phyloP scores from a whole-genome alignment of 2,113 vertebrate species.

The Anoplopoma fimbria region DNA sequence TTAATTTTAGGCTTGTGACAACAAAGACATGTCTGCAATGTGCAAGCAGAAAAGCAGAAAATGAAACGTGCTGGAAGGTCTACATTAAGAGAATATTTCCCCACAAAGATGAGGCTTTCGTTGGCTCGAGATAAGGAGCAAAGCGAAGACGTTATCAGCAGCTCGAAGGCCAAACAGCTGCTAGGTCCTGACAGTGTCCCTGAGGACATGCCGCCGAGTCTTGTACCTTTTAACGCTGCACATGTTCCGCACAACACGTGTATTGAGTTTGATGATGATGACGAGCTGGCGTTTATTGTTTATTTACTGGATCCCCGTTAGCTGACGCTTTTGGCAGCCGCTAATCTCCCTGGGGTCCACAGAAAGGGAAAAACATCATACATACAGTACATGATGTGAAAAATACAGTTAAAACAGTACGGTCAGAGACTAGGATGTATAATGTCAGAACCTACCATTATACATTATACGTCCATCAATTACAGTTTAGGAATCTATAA shows the following conservation, averaged over 20 bases:
- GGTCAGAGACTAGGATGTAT: too few relatives aligned
- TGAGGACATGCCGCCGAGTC: conserved; percentile 17
- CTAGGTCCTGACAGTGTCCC: conserved; percentile 70
- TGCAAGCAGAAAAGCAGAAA: not conserved
- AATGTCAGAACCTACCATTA: too few relatives aligned
- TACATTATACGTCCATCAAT: too few relatives aligned
- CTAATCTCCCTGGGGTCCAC: not conserved
- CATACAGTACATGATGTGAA: not conserved
- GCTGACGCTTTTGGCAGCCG: not conserved
- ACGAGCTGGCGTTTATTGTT: not conserved
- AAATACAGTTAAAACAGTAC: not conserved
- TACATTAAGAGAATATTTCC: not conserved
- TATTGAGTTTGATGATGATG: not conserved
- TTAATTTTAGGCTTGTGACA: not conserved
- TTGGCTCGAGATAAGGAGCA: conserved; percentile 13
- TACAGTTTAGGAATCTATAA: too few relatives aligned
- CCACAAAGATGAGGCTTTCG: not conserved
- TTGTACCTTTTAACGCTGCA: not conserved
- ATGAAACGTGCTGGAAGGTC: not conserved
- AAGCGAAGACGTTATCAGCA: conserved; percentile 61
- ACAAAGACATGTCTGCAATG: not conserved
- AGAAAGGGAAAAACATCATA: not conserved
- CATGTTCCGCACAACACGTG: not conserved
- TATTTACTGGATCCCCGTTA: not conserved
- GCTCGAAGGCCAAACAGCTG: conserved; percentile 78